Evolutionary conservation across 2,113 vertebrate species (phyloP).

Genomic region (Caracal caracal): DNA sequence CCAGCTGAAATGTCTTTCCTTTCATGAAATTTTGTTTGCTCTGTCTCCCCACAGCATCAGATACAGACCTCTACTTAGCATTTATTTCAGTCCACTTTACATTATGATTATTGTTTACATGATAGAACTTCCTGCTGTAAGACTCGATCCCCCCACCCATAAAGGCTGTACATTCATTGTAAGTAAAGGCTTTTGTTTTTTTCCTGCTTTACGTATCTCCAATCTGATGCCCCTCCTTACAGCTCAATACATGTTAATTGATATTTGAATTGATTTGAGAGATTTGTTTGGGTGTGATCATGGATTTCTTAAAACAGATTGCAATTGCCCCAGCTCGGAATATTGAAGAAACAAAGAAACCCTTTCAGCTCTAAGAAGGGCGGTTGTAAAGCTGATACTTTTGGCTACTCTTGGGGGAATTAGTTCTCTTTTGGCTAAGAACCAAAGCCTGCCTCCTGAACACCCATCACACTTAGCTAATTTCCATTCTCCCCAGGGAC

Average conservation of each 20-base stretch:
- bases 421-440: constrained; percentile 71
- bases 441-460: constrained; percentile 77
- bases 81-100: background rate
- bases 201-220: background rate
- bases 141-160: rapidly evolving
- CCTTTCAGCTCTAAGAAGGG: constrained; percentile 48
- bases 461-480: constrained; percentile 73
- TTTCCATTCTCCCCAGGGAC: constrained; percentile 77
- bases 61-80: background rate
- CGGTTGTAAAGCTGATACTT: constrained; percentile 60
- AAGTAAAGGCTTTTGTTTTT: constrained; percentile 9
- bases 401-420: constrained; percentile 71
- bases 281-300: constrained; percentile 56
- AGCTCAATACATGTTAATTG: constrained; percentile 23
- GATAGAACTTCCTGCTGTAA: background rate
- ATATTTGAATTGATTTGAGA: constrained; percentile 59
- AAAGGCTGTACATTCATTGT: background rate
- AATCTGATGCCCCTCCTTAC: background rate
- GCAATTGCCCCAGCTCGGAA: constrained; percentile 40
- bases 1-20: background rate
- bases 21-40: background rate
- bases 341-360: constrained; percentile 71
- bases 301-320: constrained; percentile 52
- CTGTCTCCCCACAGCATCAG: background rate
- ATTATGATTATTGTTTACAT: background rate